Conservation (phyloP, 2,797 vertebrate genomes). For the Carcharodon carcharias region DNA sequence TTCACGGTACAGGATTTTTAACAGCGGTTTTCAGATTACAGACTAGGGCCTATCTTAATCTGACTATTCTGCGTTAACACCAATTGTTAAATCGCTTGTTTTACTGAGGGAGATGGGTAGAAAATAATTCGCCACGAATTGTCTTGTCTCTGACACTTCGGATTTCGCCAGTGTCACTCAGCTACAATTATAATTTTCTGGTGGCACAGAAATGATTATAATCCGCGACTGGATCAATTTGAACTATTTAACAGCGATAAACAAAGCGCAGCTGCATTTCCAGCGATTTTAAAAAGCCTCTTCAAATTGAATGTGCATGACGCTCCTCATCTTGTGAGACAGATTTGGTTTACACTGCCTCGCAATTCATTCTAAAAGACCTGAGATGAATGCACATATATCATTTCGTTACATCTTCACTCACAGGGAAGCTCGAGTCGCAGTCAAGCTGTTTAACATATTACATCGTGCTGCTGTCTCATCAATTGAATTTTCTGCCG, state of each 20-base stretch:
- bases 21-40: background rate
- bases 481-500: background rate
- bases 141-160: background rate
- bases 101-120: background rate
- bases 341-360: background rate
- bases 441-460: background rate
- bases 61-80: background rate
- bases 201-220: slow-evolving; percentile 16
- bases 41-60: background rate
- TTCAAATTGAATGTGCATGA: background rate
- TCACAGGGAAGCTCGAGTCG: background rate
- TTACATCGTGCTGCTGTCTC: background rate
- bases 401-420: background rate
- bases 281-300: slow-evolving; percentile 2
- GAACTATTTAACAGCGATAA: slow-evolving; percentile 21
- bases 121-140: background rate
- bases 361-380: background rate
- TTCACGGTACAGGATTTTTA: background rate
- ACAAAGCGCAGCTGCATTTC: background rate
- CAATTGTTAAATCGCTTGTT: background rate
- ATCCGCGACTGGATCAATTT: background rate
- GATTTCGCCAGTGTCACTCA: background rate
- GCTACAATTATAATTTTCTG: background rate
- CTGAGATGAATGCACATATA: background rate
- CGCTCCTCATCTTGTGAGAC: background rate